These are phyloP conservation scores for Poecilobothrus nobilitatus DNA, from an alignment of 2,888 invertebrate genomes.

Conservation along the genomic window DNA sequence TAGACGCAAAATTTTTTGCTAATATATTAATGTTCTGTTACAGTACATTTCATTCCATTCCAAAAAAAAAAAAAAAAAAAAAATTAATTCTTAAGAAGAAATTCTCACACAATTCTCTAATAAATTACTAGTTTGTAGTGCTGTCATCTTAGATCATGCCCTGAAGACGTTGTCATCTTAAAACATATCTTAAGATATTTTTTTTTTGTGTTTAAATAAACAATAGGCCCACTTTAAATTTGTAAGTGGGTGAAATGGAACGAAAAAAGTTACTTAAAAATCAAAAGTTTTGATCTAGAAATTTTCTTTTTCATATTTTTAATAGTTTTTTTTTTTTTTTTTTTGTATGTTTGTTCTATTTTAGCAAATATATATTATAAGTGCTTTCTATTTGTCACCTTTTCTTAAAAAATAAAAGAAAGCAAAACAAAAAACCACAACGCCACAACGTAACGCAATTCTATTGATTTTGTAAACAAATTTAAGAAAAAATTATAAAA, in stretches of 20 bases:
- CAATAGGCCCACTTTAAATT: background rate
- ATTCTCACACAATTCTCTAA: background rate
- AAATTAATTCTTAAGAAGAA: too few relatives aligned
- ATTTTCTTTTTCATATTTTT: background rate
- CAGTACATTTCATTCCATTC: too few relatives aligned
- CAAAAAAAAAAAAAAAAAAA: too few relatives aligned
- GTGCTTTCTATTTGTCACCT: constrained; percentile 4
- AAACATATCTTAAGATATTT: background rate
- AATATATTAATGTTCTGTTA: too few relatives aligned
- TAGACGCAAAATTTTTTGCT: too few relatives aligned
- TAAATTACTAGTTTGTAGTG: background rate
- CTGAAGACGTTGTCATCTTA: background rate
- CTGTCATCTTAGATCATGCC: background rate
- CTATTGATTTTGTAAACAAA: background rate
- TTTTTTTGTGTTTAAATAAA: background rate
- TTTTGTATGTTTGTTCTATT: background rate
- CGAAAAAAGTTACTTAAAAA: background rate
- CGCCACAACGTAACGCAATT: background rate
- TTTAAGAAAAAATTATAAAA: too few relatives aligned
- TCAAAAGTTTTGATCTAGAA: background rate
- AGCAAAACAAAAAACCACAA: background rate
- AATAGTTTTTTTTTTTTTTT: background rate
- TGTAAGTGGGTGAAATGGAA: background rate
- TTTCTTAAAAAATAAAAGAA: background rate
- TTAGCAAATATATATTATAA: background rate